Evolutionary conservation across 2,797 vertebrate genomes (phyloP), one percentile per base, ranked within the genome.

Genomic region (Pangasius sanitwongsei): DNA sequence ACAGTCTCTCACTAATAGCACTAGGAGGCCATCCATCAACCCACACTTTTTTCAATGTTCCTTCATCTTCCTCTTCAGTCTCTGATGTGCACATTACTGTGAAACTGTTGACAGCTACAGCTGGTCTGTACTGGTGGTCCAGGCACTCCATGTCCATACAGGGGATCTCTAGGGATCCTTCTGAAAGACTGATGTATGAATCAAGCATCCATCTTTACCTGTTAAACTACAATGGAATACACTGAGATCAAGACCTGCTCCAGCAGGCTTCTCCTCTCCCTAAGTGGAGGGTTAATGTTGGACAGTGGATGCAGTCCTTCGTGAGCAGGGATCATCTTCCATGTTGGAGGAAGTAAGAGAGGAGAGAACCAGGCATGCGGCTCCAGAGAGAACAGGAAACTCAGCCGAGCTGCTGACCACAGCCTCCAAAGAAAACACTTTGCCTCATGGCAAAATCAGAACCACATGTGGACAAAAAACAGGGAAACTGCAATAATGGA

Each of bases 391-490:
- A 88, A 92, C 93, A 92, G 93, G 93, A 94, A 94, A 89, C 90
- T n/a, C 89, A 84, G 91, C 90, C 74, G 88, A 59, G 83, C 85
- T 83, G 65, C 31, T 78, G 85, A 92, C 92, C 69, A 87, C 72
- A 83, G 78, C 89, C 87, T 93, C 92, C 95, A 95, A 94, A 94
- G 89, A 95, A 95, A 95, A 95, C 94, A 95, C 92, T 93, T 91
- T 88, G 91, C 93, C 92, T 94, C 93, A 93, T 91, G 93, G 90
- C 91, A 91, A 95, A 95, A 96, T 95, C 94, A 96, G 94, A 96
- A 95, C 92, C 95, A 95, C 93, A 95, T 96, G 95, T 93, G 90
- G 53, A 67, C 44, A 83, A 84, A 83, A 89, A 77, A 84, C 86
- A 86, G 82, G 89, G 88, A 91, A 90, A 81, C 90, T 86, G 83